Base-by-base conservation (phyloP, 2,113 vertebrate genomes). In the Pteropus alecto region DNA sequence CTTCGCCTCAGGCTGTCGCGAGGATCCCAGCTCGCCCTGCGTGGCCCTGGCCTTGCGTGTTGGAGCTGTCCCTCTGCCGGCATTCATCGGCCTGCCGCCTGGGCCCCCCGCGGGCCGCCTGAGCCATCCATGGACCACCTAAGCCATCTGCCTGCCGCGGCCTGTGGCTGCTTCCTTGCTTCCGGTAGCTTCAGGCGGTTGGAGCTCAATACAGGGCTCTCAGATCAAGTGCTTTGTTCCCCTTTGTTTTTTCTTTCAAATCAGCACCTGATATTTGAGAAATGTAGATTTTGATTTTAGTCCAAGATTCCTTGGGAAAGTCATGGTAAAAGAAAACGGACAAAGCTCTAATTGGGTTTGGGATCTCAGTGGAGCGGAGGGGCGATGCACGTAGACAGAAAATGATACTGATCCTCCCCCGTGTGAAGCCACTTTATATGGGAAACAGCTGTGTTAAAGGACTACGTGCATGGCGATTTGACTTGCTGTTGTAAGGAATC, bases 81-180 rank as follows among this genome's bases (percentile, higher is more conserved):
- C 61, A 28, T 15, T 58, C 28, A 8, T 16, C 48, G 41, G 3
- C 0, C 0, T 7, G 19, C 21, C 21, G 1, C 35, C 46, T 61
- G 15, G 28, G 46, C 19, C 46, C 43, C 0, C 46, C 12, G 5
- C 10, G 22, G 58, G 2, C 9, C 84, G 0, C 51, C 84, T 7
- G 7, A 3, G 15, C n/a, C 0, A 6, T 43, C n/a, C 0, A 5
- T 43, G 1, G 19, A 0, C 22, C 70, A 15, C 22, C 58, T 63
- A 0, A 43, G 41, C 19, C 81, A 48, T 46, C 56, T 33, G 6
- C 5, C 6, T 2, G 2, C 60, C 28, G 22, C n/a, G 10, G 0
- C 38, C 48, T 35, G 18, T 33, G 81, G 35, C 43, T 56, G 30
- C 16, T 60, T 24, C 30, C n/a, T 86, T 28, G 30, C 35, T 35